These are phyloP conservation scores for Camponotus vicinus DNA, from an alignment of 1,140 invertebrate species.

Conservation along the genomic window DNA sequence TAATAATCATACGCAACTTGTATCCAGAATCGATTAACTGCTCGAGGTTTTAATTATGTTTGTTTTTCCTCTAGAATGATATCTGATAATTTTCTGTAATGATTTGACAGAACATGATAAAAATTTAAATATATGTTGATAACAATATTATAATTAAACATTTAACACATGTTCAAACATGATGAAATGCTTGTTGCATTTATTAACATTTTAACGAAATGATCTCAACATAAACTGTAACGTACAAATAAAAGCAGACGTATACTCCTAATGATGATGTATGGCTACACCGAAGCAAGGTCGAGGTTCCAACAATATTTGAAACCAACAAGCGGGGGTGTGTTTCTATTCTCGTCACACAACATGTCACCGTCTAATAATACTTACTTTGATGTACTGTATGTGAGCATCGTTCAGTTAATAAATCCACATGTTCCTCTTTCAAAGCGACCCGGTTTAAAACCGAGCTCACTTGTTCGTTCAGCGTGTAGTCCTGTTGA, in stretches of 20 bases:
- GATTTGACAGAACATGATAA: neutral
- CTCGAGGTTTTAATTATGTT: constrained; percentile 17
- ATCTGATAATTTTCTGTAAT: constrained; percentile 25
- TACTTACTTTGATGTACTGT: constrained; percentile 81
- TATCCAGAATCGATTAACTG: constrained; percentile 38
- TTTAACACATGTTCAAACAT: neutral
- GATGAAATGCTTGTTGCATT: constrained; percentile 11
- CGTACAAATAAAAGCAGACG: constrained; percentile 17
- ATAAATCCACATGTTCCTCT: constrained; percentile 78
- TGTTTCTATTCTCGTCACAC: constrained; percentile 73
- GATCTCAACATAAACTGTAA: neutral
- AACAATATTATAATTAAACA: constrained; percentile 1
- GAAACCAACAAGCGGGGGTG: constrained; percentile 75
- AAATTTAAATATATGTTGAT: neutral
- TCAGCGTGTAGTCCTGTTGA: constrained; percentile 13
- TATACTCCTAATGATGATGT: constrained; percentile 33
- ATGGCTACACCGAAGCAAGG: constrained; percentile 33
- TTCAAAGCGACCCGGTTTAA: constrained; percentile 73
- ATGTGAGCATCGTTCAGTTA: constrained; percentile 75
- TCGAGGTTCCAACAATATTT: constrained; percentile 50
- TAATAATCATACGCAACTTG: neutral
- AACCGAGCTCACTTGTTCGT: constrained; percentile 9
- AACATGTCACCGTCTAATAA: constrained; percentile 80
- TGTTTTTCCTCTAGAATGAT: neutral
- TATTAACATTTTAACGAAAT: constrained; percentile 7